Conservation (phyloP, 2,888 invertebrate species). For the Aphodius granarius region DNA sequence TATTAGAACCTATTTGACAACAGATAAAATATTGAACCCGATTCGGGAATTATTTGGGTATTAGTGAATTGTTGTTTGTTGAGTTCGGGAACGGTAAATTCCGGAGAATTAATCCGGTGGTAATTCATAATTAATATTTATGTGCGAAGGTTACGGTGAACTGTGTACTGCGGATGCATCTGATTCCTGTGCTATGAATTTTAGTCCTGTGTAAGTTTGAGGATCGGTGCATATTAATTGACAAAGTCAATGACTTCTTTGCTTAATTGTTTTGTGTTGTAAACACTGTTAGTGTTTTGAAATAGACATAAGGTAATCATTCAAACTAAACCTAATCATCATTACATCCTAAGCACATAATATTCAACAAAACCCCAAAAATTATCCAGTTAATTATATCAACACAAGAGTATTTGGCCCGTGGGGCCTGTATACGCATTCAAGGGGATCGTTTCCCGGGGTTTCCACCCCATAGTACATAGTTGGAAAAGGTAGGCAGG, state of each 20-base stretch:
- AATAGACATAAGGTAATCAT: no score
- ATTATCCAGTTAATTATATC: background rate
- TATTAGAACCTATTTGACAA: conserved; percentile 24
- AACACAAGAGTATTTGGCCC: background rate
- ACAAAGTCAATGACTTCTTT: no score
- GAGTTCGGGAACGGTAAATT: background rate
- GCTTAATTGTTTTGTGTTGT: no score
- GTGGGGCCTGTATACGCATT: background rate
- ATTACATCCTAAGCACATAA: background rate
- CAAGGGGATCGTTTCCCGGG: background rate
- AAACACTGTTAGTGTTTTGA: no score
- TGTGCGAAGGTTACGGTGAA: background rate
- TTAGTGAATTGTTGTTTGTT: background rate
- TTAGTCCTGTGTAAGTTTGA: background rate
- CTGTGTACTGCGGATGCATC: background rate
- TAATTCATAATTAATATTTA: background rate
- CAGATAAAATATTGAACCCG: conserved; percentile 2
- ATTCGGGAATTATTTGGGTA: conserved; percentile 6
- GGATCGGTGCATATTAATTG: background rate
- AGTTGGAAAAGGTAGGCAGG: background rate
- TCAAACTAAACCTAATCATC: background rate
- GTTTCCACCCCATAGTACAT: background rate
- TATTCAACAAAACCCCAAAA: background rate
- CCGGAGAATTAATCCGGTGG: background rate
- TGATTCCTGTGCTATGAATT: background rate